phyloP scores from a whole-genome alignment of 2,888 invertebrate species.

The Elegia similella region DNA sequence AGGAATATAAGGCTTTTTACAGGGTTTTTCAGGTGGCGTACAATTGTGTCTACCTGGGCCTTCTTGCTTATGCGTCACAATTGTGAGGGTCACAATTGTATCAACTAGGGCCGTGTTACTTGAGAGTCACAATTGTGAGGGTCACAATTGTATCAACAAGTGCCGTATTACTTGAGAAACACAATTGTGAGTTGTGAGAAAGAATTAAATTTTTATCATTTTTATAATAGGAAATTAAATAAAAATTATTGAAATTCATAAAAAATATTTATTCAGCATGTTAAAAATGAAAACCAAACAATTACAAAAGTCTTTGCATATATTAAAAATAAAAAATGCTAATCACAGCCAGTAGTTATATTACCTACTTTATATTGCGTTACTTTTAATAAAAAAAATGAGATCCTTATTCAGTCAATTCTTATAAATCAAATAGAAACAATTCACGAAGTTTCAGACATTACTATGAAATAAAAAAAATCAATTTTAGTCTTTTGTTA shows the following conservation, averaged over 20 bases:
- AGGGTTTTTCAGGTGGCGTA: slow-evolving; percentile 15
- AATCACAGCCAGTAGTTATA: too few species aligned
- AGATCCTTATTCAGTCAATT: background rate
- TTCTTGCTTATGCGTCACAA: background rate
- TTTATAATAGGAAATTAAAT: background rate
- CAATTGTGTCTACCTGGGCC: slow-evolving; percentile 16
- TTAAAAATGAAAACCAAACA: too few species aligned
- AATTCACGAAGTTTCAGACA: background rate
- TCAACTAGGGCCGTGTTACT: background rate
- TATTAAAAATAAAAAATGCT: too few species aligned
- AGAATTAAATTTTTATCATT: background rate
- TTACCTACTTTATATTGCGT: too few species aligned
- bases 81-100: background rate
- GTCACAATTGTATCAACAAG: background rate
- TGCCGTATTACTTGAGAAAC: background rate
- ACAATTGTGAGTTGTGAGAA: background rate
- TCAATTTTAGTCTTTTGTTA: slow-evolving; percentile 21
- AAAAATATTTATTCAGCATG: too few species aligned
- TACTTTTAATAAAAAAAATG: background rate
- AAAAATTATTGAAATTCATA: too few species aligned
- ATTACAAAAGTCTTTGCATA: too few species aligned
- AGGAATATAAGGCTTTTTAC: slow-evolving; percentile 2
- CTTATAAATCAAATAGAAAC: background rate
- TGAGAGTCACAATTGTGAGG: background rate
- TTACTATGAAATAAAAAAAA: slow-evolving; percentile 14